A percentile compares a stretch with the other conserved stretches of the same genome.
Evolutionary conservation across 2,797 vertebrate genomes (phyloP).

Genomic region (Propithecus deckenii): DNA sequence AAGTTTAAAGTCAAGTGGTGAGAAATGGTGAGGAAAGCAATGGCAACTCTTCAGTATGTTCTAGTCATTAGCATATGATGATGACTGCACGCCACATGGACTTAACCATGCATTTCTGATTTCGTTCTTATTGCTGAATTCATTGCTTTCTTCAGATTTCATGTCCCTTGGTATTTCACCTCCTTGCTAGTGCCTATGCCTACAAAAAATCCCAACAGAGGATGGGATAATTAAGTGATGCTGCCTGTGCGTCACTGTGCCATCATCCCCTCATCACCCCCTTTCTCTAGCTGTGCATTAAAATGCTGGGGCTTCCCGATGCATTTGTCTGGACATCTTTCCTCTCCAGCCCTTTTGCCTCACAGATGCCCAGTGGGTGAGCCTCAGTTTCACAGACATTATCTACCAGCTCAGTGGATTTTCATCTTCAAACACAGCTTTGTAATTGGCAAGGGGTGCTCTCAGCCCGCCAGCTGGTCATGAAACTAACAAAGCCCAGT

Average conservation of each 20-base stretch:
- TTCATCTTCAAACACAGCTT: constrained; percentile 74
- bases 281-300: constrained; percentile 39
- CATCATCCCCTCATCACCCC: background rate
- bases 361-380: constrained; percentile 26
- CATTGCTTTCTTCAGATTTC: constrained; percentile 74
- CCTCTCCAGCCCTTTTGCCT: background rate
- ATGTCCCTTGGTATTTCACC: constrained; percentile 64
- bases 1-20: background rate
- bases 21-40: background rate
- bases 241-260: constrained; percentile 25
- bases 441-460: constrained; percentile 69
- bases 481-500: constrained; percentile 67
- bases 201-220: constrained; percentile 58
- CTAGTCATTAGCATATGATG: background rate
- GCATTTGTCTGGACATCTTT: constrained; percentile 31
- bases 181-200: constrained; percentile 57
- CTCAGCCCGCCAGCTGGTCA: constrained; percentile 54
- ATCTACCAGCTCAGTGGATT: constrained; percentile 52
- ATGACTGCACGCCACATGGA: background rate
- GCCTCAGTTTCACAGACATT: constrained; percentile 63
- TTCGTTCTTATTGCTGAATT: constrained; percentile 65
- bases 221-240: constrained; percentile 71
- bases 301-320: constrained; percentile 47
- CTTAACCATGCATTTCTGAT: constrained; percentile 62
- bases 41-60: background rate